phyloP scores from a whole-genome alignment of 2,888 invertebrate species.

The Pollenia labialis region DNA sequence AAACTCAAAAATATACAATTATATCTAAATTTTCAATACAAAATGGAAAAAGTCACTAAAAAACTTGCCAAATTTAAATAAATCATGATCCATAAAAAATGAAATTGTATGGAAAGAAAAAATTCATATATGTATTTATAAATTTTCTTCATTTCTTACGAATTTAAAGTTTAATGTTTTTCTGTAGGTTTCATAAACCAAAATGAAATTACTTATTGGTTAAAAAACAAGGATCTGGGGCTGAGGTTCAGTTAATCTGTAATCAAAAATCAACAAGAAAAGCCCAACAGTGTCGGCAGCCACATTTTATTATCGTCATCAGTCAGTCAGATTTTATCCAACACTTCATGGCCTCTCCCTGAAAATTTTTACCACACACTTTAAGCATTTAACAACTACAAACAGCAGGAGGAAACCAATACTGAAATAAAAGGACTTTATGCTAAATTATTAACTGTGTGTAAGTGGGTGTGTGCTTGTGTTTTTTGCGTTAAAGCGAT shows the following conservation, averaged over 20 bases:
- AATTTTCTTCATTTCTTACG: too few species aligned
- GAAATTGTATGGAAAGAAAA: too few species aligned
- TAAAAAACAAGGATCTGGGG: not conserved
- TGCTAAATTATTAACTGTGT: constrained; percentile 78
- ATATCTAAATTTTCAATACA: too few species aligned
- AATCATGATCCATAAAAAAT: too few species aligned
- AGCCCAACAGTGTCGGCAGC: not conserved
- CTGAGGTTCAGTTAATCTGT: constrained; percentile 6
- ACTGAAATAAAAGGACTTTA: not conserved
- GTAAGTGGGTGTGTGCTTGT: not conserved
- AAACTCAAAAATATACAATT: too few species aligned
- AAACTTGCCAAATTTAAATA: too few species aligned
- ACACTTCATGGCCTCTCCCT: not conserved
- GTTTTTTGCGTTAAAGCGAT: constrained; percentile 75
- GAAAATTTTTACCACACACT: not conserved
- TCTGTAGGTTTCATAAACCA: constrained; percentile 22
- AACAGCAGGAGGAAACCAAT: constrained; percentile 9
- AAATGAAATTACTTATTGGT: constrained; percentile 38
- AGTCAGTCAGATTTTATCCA: constrained; percentile 22
- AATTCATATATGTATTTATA: too few species aligned
- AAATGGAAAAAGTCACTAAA: too few species aligned
- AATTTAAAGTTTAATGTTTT: not conserved
- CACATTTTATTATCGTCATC: constrained; percentile 6
- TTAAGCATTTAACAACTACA: constrained; percentile 7
- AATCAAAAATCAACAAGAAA: constrained; percentile 36